Evolutionary conservation across 64 coral and sea anemone genomes (phyloP).

Genomic region (Montipora efflorescens): DNA sequence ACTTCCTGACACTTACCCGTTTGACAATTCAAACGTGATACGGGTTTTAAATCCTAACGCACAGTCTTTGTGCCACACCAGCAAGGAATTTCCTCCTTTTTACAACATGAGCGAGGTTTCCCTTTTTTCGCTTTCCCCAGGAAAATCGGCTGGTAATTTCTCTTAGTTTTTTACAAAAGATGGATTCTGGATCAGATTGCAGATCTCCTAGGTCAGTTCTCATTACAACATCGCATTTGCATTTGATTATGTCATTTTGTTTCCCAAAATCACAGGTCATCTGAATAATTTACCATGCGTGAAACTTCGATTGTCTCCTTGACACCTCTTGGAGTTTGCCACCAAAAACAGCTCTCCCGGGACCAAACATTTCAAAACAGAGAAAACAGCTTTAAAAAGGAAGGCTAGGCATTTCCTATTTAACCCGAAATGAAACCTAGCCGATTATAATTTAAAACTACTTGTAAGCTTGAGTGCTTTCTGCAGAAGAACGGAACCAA

Average conservation of each 20-base stretch:
- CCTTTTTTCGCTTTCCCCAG: conserved; percentile 10
- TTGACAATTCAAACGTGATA: conserved; percentile 17
- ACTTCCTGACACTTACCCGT: conserved; percentile 45
- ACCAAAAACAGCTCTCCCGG: conserved; percentile 20
- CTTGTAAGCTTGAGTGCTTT: not conserved
- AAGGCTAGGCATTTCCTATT: not conserved
- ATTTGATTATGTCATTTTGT: conserved; percentile 66
- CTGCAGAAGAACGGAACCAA: not conserved
- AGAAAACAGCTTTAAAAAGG: not conserved
- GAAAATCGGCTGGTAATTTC: conserved; percentile 45
- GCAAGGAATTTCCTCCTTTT: conserved; percentile 2
- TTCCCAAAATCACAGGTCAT: conserved; percentile 47
- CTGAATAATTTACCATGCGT: conserved; percentile 58
- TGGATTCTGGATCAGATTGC: conserved; percentile 48
- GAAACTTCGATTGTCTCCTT: conserved; percentile 50
- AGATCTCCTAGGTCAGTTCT: conserved; percentile 49
- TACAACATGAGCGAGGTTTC: conserved; percentile 45
- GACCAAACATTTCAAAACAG: not conserved
- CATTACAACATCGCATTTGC: conserved; percentile 66
- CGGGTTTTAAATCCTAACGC: conserved; percentile 57
- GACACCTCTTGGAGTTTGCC: conserved; percentile 36
- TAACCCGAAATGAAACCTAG: not conserved
- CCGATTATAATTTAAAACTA: not conserved
- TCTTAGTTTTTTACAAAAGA: conserved; percentile 35
- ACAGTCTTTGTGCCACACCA: conserved; percentile 26